These are phyloP conservation scores for Sesamia inferens DNA, from an alignment of 2,888 invertebrate genomes.

Conservation along the genomic window DNA sequence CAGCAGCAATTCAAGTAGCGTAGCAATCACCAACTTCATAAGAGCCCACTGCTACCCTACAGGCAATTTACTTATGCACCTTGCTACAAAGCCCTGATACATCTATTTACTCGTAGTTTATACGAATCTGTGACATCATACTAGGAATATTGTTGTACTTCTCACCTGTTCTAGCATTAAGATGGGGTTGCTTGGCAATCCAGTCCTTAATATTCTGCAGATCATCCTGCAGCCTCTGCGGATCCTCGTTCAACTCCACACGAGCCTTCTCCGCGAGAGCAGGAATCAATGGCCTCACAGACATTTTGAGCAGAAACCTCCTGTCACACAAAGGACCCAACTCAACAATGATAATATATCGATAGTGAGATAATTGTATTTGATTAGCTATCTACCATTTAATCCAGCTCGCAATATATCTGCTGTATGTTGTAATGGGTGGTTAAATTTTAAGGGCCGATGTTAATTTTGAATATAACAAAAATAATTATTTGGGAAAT, in stretches of 20 bases:
- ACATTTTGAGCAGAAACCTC: conserved; percentile 68
- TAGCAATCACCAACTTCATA: background rate
- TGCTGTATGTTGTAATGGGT: conserved; percentile 8
- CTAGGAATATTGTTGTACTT: background rate
- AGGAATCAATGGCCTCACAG: conserved; percentile 73
- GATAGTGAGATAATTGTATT: conserved; percentile 50
- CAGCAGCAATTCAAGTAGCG: background rate
- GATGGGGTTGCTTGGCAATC: conserved; percentile 89
- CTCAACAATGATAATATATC: conserved; percentile 52
- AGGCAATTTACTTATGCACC: background rate
- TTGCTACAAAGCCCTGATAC: background rate
- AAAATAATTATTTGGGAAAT: no score
- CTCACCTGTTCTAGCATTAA: conserved; percentile 79
- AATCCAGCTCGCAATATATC: conserved; percentile 46
- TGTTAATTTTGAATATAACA: no score
- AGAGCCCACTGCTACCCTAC: background rate
- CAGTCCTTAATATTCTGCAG: conserved; percentile 89
- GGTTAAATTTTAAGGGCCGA: no score
- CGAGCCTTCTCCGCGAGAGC: conserved; percentile 83
- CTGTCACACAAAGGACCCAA: conserved; percentile 36
- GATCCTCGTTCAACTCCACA: conserved; percentile 88
- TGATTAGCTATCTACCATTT: conserved; percentile 66
- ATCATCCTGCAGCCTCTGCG: conserved; percentile 82
- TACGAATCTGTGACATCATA: conserved; percentile 15
- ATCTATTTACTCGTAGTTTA: background rate